These are phyloP conservation scores for Daphoenositta chrysoptera DNA, from an alignment of 2,113 vertebrate genomes.

Conservation along the genomic window DNA sequence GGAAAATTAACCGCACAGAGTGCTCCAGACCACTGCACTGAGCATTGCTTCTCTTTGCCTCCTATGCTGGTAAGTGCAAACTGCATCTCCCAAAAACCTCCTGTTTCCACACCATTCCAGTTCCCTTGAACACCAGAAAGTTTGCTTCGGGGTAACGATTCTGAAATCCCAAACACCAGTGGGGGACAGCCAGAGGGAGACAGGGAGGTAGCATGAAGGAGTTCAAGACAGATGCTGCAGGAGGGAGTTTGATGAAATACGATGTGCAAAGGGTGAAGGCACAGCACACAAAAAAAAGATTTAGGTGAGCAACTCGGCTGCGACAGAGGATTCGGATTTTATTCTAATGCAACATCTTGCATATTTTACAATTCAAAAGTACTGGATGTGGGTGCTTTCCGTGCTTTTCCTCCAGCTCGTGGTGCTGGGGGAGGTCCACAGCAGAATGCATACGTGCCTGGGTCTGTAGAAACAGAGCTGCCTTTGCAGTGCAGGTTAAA, in stretches of 20 bases:
- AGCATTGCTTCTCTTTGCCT: neutral
- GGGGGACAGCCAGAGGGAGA: neutral
- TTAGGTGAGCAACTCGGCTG: neutral
- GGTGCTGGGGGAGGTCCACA: accelerated
- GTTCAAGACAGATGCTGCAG: neutral
- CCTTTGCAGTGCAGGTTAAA: neutral
- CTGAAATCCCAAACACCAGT: neutral
- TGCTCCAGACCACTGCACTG: accelerated
- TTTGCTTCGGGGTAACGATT: neutral
- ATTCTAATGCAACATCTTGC: neutral
- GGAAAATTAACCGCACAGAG: neutral
- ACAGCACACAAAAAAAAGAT: neutral
- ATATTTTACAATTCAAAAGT: neutral
- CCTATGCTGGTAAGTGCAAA: neutral
- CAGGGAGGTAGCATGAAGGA: neutral
- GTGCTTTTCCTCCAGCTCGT: accelerated
- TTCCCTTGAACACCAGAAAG: neutral
- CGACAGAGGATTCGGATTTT: neutral
- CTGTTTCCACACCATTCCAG: neutral
- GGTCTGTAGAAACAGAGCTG: neutral
- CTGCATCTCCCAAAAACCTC: neutral
- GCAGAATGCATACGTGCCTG: accelerated
- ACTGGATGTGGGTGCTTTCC: neutral
- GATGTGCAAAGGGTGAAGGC: neutral
- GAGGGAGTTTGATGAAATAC: neutral